Evolutionary conservation across 2,113 vertebrate species (phyloP).

Genomic region (Trichomycterus rosablanca): DNA sequence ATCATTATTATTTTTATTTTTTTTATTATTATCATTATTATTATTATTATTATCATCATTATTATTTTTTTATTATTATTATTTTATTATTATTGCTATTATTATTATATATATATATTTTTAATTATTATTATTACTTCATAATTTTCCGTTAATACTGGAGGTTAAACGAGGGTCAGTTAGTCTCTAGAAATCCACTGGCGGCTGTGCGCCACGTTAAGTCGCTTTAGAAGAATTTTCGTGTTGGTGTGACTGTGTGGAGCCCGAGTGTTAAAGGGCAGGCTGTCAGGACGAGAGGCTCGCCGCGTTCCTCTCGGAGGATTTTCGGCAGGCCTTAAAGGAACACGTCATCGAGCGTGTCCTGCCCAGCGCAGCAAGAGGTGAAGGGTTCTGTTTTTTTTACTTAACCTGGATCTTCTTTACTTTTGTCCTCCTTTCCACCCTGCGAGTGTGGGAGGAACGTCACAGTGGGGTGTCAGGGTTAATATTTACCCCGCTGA

Average conservation of each 20-base stretch:
- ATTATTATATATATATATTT: too few relatives aligned
- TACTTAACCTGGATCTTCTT: slow-evolving; percentile 37
- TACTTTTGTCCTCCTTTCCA: slow-evolving; percentile 45
- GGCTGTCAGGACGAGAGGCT: slow-evolving; percentile 28
- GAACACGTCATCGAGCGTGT: slow-evolving; percentile 58
- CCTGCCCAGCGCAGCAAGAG: slow-evolving; percentile 26
- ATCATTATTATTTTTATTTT: too few relatives aligned
- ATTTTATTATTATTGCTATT: too few relatives aligned
- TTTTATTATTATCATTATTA: too few relatives aligned
- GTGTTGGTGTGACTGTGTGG: slow-evolving; percentile 46
- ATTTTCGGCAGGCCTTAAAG: slow-evolving; percentile 61
- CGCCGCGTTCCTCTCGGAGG: slow-evolving; percentile 48
- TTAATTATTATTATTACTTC: too few relatives aligned
- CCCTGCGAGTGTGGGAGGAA: slow-evolving; percentile 59
- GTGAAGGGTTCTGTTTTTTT: slow-evolving; percentile 9
- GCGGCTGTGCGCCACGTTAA: slow-evolving; percentile 20
- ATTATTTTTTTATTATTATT: too few relatives aligned
- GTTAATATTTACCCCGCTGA: slow-evolving; percentile 77
- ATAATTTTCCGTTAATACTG: too few relatives aligned
- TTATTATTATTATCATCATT: too few relatives aligned
- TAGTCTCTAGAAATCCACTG: neutral
- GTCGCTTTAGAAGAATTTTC: slow-evolving; percentile 26
- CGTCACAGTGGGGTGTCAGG: slow-evolving; percentile 75
- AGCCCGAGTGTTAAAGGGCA: slow-evolving; percentile 27
- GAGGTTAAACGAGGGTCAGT: slow-evolving; percentile 21